phyloP scores from a whole-genome alignment of 2,888 invertebrate genomes.

The Hipparchia semele region DNA sequence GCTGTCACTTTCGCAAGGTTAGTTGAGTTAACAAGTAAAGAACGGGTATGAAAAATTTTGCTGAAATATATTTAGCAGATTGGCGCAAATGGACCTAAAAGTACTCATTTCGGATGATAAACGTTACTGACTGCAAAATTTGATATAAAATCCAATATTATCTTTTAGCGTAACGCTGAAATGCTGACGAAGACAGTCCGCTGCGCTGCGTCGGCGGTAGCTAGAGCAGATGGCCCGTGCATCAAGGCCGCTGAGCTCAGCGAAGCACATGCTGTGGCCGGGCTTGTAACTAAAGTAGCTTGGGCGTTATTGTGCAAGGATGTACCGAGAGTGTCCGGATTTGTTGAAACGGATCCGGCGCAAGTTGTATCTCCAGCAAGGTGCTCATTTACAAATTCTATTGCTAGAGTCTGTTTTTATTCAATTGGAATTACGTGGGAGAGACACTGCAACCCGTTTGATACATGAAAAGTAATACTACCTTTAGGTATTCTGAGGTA shows the following conservation, averaged over 20 bases:
- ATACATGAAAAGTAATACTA: too few species aligned
- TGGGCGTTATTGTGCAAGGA: constrained; percentile 67
- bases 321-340: constrained; percentile 65
- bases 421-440: too few species aligned
- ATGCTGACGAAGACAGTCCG: constrained; percentile 70
- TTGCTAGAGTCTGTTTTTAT: background rate
- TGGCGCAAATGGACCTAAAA: too few species aligned
- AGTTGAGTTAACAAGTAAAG: too few species aligned
- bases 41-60: too few species aligned
- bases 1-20: too few species aligned
- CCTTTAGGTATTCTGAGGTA: too few species aligned
- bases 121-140: background rate
- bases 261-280: constrained; percentile 72
- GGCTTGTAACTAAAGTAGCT: constrained; percentile 67
- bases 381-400: constrained; percentile 44
- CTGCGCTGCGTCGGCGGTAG: constrained; percentile 53
- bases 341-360: constrained; percentile 65
- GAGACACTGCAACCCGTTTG: too few species aligned
- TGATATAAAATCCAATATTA: background rate
- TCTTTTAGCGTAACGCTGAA: constrained; percentile 62
- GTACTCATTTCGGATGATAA: too few species aligned
- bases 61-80: too few species aligned
- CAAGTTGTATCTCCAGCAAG: constrained; percentile 71
- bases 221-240: constrained; percentile 56
- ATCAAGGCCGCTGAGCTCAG: constrained; percentile 63